Evolutionary conservation across 2,888 invertebrate species (phyloP).

Genomic region (Drosophila borborema): DNA sequence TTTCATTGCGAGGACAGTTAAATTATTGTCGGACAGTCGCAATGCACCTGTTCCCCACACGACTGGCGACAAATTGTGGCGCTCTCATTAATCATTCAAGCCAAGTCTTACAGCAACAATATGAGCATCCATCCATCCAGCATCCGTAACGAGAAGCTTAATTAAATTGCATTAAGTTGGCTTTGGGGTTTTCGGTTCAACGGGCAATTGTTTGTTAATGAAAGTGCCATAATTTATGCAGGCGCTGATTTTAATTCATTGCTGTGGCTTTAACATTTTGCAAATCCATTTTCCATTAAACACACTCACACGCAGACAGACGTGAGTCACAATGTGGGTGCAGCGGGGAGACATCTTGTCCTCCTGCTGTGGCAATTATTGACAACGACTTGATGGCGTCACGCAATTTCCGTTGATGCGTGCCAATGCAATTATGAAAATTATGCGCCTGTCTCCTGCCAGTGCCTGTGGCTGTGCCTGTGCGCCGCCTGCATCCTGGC

Average conservation of each 20-base stretch:
- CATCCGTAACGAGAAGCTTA: constrained; percentile 45
- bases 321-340: background rate
- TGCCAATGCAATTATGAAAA: constrained; percentile 73
- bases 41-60: constrained; percentile 37
- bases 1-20: constrained; percentile 36
- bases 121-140: constrained; percentile 9
- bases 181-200: constrained; percentile 28
- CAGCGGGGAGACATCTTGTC: constrained; percentile 7
- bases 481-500: constrained; percentile 1
- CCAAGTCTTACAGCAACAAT: constrained; percentile 36
- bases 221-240: constrained; percentile 64
- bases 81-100: constrained; percentile 60
- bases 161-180: constrained; percentile 60
- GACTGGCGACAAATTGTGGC: constrained; percentile 11
- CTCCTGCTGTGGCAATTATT: constrained; percentile 57
- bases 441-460: constrained; percentile 39
- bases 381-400: constrained; percentile 72
- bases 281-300: constrained; percentile 38
- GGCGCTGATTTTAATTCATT: constrained; percentile 62
- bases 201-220: constrained; percentile 60
- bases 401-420: constrained; percentile 67
- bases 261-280: constrained; percentile 58
- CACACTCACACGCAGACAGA: constrained; percentile 25
- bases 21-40: constrained; percentile 37
- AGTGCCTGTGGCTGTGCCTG: background rate